Base-by-base conservation (phyloP, 1,140 invertebrate genomes). In the Coelopa frigida region DNA sequence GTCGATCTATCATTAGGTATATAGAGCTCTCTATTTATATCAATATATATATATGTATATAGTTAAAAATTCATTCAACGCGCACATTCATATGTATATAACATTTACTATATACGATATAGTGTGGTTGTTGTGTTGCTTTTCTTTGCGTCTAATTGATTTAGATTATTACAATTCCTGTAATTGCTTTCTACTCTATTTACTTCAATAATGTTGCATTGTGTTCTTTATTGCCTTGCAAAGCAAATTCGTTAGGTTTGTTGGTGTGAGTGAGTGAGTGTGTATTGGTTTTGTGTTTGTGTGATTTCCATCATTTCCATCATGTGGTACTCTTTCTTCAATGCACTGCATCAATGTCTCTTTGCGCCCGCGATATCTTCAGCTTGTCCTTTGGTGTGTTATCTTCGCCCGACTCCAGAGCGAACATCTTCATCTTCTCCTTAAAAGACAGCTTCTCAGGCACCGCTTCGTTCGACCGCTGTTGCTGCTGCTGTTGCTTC, bases 381-480 rank as follows among this genome's bases (percentile, higher is more conserved):
- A 91, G 85, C 75, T 92, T 93, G 62, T 93, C 89, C 69, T 87
- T 85, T 32, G 89, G 89, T 11, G 89, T 89, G 52, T 83, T 80
- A 56, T 82, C 77, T 69, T 94, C 89, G 20, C 89, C 89, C 1
- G 87, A 87, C 72, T 93, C 89, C 73, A 91, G 83, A 11, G 90
- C 91, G 74, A 95, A 95, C 89, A 94, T 93, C 70, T 93, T 92
- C 89, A 95, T 94, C 72, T 95, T 95, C 66, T 94, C 91, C 67
- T 91, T 89, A 65, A 95, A 94, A 41, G 85, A 87, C 8, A 95
- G 72, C 59, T 93, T 92, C 64, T 94, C 90, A 1, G 90, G 90
- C 42, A 89, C 82, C 6, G 85, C 80, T 45, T 78, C 74, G 44
- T 75, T 70, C 46, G 59, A 73, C 65, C 72, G 80, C 75, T 71